Conservation (phyloP, 1,140 invertebrate genomes). For the Drosophila baimaii region DNA sequence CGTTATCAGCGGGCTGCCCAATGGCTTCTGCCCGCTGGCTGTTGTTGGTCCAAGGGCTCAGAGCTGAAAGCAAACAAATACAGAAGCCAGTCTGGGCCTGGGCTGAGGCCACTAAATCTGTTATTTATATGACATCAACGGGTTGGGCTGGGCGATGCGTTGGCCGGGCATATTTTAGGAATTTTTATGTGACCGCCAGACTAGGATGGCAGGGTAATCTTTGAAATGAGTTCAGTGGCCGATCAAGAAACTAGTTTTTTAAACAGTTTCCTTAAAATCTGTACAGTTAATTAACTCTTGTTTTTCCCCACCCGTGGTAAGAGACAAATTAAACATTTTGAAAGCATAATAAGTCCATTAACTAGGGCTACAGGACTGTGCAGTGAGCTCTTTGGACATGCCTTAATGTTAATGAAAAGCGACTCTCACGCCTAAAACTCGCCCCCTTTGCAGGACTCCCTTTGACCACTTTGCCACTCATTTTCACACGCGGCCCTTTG, state of each 20-base stretch:
- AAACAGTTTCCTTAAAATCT: no score
- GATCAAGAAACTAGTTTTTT: no score
- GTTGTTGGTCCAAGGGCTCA: conserved; percentile 38
- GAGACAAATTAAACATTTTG: no score
- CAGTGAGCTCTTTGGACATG: not conserved
- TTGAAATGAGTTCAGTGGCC: not conserved
- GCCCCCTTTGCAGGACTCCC: not conserved
- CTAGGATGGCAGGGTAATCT: not conserved
- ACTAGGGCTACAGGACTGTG: no score
- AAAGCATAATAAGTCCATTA: no score
- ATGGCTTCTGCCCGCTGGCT: conserved; percentile 19
- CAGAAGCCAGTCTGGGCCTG: conserved; percentile 32
- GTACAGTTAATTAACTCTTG: no score
- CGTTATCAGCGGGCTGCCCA: conserved; percentile 38
- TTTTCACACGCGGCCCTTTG: conserved; percentile 60
- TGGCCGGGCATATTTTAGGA: conserved; percentile 34
- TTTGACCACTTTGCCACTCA: conserved; percentile 49
- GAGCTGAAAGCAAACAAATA: conserved; percentile 64
- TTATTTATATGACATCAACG: conserved; percentile 76
- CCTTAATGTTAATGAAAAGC: not conserved
- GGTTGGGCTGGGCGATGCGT: conserved; percentile 26
- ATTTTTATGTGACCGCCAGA: conserved; percentile 20
- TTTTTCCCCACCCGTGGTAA: no score
- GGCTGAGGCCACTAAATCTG: conserved; percentile 73
- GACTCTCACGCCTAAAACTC: not conserved